These are phyloP conservation scores for Tiphia femorata DNA, from an alignment of 2,888 invertebrate genomes.

Conservation along the genomic window DNA sequence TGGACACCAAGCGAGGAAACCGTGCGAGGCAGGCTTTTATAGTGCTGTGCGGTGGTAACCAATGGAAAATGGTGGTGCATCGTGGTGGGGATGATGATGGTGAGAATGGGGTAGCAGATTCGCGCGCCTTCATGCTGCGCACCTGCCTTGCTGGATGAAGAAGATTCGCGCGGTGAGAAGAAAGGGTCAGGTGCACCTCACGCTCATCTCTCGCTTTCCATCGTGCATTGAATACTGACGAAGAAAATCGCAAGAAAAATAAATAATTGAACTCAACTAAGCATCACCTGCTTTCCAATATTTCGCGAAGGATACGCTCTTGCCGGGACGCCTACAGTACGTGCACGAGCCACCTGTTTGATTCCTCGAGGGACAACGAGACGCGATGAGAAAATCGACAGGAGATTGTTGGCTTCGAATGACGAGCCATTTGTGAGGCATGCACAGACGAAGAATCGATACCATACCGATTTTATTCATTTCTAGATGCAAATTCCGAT, in stretches of 20 bases:
- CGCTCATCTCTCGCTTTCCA: neutral
- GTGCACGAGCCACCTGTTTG: slow-evolving; percentile 1
- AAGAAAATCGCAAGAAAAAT: too few relatives aligned
- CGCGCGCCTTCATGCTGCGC: slow-evolving; percentile 39
- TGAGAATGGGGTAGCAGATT: slow-evolving; percentile 6
- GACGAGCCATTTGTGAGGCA: neutral
- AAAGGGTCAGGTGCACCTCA: neutral
- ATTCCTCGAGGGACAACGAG: neutral
- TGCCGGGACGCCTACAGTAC: too few relatives aligned
- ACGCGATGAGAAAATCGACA: too few relatives aligned
- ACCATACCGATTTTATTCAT: too few relatives aligned
- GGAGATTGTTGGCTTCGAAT: neutral
- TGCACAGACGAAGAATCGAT: too few relatives aligned
- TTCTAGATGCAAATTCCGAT: neutral
- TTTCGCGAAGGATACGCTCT: too few relatives aligned
- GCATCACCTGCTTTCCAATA: too few relatives aligned
- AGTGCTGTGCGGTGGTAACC: slow-evolving; percentile 35
- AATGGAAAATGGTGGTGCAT: slow-evolving; percentile 22
- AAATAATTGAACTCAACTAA: too few relatives aligned
- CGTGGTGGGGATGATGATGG: slow-evolving; percentile 32
- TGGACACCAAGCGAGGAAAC: slow-evolving; percentile 45
- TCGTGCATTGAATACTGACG: too few relatives aligned
- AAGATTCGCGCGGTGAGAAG: neutral
- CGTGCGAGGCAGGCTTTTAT: slow-evolving; percentile 51
- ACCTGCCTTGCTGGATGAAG: slow-evolving; percentile 36